These are phyloP conservation scores for Melieria crassipennis DNA, from an alignment of 2,888 invertebrate species.

Conservation along the genomic window DNA sequence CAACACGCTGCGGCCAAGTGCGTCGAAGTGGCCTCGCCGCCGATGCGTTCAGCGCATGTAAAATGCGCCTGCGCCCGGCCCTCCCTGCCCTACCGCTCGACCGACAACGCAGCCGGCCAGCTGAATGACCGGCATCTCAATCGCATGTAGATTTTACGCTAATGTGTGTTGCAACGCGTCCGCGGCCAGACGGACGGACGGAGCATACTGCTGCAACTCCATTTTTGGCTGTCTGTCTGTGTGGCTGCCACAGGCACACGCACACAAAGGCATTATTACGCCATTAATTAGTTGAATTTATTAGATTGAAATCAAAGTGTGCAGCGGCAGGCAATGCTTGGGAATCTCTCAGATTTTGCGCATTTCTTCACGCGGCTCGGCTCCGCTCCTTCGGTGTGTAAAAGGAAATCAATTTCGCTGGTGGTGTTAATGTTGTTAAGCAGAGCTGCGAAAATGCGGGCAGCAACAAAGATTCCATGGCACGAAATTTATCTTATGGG, in stretches of 20 bases:
- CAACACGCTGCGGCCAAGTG: neutral
- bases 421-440: too few species aligned
- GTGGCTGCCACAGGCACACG: neutral
- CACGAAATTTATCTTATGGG: too few species aligned
- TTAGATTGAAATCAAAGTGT: conserved; percentile 60
- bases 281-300: conserved; percentile 66
- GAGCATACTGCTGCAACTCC: too few species aligned
- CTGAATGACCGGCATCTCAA: conserved; percentile 39
- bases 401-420: neutral
- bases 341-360: conserved; percentile 48
- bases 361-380: neutral
- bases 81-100: neutral
- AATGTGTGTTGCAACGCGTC: conserved; percentile 32
- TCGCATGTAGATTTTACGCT: conserved; percentile 43
- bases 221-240: too few species aligned
- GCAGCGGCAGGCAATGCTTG: conserved; percentile 46
- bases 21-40: conserved; percentile 3
- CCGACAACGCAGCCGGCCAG: neutral
- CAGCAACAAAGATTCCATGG: too few species aligned
- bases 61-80: conserved; percentile 47
- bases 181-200: too few species aligned
- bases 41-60: conserved; percentile 49
- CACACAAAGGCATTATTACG: conserved; percentile 43
- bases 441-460: too few species aligned
- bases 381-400: neutral